phyloP scores from a whole-genome alignment of 2,797 vertebrate species.

The Thamnophis elegans region DNA sequence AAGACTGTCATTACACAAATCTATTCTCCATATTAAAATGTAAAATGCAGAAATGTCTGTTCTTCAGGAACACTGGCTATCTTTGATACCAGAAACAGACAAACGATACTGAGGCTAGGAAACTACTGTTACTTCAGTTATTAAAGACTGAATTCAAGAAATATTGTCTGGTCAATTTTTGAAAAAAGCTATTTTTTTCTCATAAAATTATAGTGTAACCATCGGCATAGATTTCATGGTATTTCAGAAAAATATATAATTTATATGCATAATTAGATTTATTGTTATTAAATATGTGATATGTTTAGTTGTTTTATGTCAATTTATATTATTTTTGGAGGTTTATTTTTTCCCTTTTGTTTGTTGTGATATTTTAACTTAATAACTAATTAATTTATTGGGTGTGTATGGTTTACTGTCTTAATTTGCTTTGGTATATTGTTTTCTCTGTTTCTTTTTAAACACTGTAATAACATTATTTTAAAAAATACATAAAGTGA shows the following conservation, averaged over 20 bases:
- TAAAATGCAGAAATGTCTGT: neutral
- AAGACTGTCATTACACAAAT: neutral
- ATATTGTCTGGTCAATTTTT: neutral
- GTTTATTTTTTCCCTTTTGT: neutral
- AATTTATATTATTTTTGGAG: neutral
- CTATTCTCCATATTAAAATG: constrained; percentile 22
- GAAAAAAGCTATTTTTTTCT: neutral
- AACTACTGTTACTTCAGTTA: neutral
- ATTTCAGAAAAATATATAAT: neutral
- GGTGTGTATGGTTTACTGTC: neutral
- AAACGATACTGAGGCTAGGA: neutral
- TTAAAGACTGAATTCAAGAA: neutral
- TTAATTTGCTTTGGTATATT: neutral
- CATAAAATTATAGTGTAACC: neutral
- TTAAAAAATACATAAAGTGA: neutral
- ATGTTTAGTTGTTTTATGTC: neutral
- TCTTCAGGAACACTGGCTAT: neutral
- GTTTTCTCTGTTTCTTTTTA: neutral
- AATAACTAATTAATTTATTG: neutral
- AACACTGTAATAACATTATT: neutral
- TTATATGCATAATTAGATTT: neutral
- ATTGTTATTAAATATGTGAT: neutral
- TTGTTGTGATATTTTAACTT: neutral
- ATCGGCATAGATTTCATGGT: neutral
- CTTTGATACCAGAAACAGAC: neutral